A percentile compares a stretch with the other conserved stretches of the same genome.
phyloP scores from a whole-genome alignment of 1,140 invertebrate species.

The Tetranychus urticae region DNA sequence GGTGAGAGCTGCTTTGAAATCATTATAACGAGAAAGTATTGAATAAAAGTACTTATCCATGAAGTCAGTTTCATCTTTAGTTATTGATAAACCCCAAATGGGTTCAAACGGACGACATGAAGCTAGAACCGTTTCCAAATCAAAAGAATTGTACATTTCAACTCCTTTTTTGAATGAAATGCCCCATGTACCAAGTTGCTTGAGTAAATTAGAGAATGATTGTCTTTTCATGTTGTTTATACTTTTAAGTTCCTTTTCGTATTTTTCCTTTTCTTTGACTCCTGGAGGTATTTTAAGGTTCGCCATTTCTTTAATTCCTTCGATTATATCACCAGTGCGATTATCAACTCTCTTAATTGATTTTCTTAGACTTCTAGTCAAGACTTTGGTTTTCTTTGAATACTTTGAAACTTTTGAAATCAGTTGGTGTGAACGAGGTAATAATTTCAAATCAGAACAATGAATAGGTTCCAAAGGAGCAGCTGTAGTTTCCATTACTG shows the following conservation, averaged over 20 bases:
- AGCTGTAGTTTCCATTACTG: too few species aligned
- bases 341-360: neutral
- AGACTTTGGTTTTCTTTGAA: constrained; percentile 5
- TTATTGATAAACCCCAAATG: neutral
- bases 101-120: neutral
- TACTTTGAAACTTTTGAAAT: constrained; percentile 17
- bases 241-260: constrained; percentile 40
- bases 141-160: constrained; percentile 2
- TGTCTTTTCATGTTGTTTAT: constrained; percentile 60
- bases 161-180: constrained; percentile 50
- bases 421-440: constrained; percentile 28
- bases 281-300: constrained; percentile 5
- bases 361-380: neutral
- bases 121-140: constrained; percentile 1
- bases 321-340: neutral
- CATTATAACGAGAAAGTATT: neutral
- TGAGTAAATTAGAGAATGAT: constrained; percentile 57
- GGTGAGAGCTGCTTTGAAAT: neutral
- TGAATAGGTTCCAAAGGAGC: neutral
- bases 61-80: neutral
- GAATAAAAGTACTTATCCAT: neutral
- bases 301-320: neutral
- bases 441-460: constrained; percentile 11
- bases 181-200: constrained; percentile 31
- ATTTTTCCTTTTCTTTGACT: constrained; percentile 36